Evolutionary conservation across 2,113 vertebrate genomes (phyloP).

Genomic region (Rhabdomys dilectus): DNA sequence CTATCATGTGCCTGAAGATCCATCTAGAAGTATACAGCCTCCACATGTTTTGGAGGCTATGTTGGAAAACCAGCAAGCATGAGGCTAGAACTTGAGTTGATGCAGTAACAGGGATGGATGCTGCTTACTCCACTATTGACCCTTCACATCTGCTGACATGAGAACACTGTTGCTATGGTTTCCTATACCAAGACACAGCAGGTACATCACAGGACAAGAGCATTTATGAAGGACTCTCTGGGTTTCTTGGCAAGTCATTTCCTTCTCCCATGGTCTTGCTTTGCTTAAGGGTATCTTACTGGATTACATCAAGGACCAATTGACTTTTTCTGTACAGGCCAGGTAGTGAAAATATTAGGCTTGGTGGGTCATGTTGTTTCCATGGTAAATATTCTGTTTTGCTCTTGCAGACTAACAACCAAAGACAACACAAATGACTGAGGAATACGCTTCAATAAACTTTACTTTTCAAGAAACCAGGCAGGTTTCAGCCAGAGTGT

Average conservation of each 20-base stretch:
- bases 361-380: background rate
- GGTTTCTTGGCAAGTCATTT: background rate
- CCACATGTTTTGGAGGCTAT: background rate
- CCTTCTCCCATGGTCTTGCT: background rate
- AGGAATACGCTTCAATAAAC: background rate
- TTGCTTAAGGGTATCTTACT: background rate
- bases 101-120: background rate
- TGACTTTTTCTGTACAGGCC: background rate
- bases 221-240: background rate
- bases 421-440: background rate
- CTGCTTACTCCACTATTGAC: background rate
- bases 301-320: background rate
- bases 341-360: background rate
- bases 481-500: background rate
- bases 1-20: background rate
- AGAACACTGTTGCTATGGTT: background rate
- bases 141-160: background rate
- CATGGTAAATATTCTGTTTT: background rate
- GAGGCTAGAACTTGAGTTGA: background rate
- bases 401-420: background rate
- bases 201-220: background rate
- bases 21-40: rapidly evolving
- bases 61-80: background rate
- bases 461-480: background rate
- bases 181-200: background rate